phyloP scores from a whole-genome alignment of 64 coral and sea anemone species.

The Actinia tenebrosa region DNA sequence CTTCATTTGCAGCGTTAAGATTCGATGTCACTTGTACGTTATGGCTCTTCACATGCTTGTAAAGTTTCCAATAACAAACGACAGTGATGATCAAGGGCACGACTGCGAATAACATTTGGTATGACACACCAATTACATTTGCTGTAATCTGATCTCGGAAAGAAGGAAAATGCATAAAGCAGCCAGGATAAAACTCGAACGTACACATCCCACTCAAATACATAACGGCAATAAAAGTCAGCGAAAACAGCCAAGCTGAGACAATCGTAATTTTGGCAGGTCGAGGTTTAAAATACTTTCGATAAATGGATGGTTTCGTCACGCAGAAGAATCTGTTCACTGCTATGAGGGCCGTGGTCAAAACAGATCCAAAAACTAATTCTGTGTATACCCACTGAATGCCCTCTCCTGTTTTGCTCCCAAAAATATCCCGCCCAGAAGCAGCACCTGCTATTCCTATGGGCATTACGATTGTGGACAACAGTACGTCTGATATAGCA shows the following conservation, averaged over 20 bases:
- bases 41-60: constrained; percentile 14
- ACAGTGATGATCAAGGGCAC: neutral
- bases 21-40: neutral
- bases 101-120: neutral
- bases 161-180: neutral
- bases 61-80: constrained; percentile 26
- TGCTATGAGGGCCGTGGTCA: constrained; percentile 36
- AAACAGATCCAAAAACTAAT: constrained; percentile 30
- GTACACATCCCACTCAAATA: neutral
- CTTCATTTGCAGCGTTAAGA: neutral
- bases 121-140: neutral
- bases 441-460: constrained; percentile 17
- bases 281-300: constrained; percentile 29
- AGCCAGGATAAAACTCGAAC: constrained; percentile 3
- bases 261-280: neutral
- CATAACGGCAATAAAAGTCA: neutral
- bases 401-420: constrained; percentile 10
- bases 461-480: constrained; percentile 30
- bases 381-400: constrained; percentile 17
- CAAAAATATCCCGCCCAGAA: constrained; percentile 30
- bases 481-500: constrained; percentile 28
- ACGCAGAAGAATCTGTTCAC: constrained; percentile 54
- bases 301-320: constrained; percentile 19
- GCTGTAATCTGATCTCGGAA: neutral
- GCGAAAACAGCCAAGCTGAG: neutral